Evolutionary conservation across 1,140 invertebrate species (phyloP), one percentile per base, ranked within the genome.

Genomic region (Spodoptera frugiperda): DNA sequence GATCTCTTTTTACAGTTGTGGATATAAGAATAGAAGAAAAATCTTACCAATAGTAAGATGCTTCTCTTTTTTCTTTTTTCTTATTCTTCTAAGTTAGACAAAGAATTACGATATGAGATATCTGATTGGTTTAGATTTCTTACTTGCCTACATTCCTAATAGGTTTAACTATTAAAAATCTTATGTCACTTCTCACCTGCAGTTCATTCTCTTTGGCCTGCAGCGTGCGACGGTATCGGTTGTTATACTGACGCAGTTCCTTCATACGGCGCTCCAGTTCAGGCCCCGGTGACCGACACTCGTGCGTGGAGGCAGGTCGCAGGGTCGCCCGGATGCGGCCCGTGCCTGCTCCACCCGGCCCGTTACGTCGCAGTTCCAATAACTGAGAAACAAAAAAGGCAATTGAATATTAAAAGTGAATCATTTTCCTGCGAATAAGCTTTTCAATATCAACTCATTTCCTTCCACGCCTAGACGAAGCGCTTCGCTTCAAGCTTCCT

Each of bases 301-400:
- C 95, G 84, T 95, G 95, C 19, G 95, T 96, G 3, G 97, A 97
- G 79, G 97, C 96, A 9, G 97, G 97, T 65, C 96, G 94, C n/a
- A 98, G 91, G 3, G 97, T 98, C 0, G 97, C 96, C 46, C 97
- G 93, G 51, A 97, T 96, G 76, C 97, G 93, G 82, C 97, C 97
- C 55, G 97, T 96, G 5, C 96, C 96, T 1, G 97, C 97, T 83
- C 97, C 96, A 2, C 98, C 98, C 19, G 90, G 86, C 0, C 92
- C 89, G 95, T 99, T 98, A 78, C 98, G 95, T 81, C 97, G 96
- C 25, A 99, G 94, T 93, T 99, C 98, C 80, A 99, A 95, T 21
- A 98, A 93, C 98, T 98, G 21, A 17, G 17, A 46, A 15, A 44
- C 11, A 17, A 12, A 44, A 15, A 44, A 61, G 3, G 17, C 8